Base-by-base conservation (phyloP, 2,113 vertebrate species). In the Recurvirostra avosetta region DNA sequence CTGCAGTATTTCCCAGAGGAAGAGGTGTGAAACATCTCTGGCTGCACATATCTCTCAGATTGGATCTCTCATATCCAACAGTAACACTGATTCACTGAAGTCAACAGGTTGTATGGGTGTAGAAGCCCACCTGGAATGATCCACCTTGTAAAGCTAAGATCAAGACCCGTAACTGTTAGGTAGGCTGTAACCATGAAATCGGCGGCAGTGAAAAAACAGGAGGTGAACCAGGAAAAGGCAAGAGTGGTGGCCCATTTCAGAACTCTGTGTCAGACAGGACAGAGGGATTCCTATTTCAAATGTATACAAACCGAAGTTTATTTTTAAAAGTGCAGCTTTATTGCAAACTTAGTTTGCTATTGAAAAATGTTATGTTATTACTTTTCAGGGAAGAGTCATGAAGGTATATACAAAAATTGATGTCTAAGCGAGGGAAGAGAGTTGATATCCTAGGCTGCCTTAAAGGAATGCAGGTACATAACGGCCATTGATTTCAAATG, bases 181-280 rank as follows among this genome's bases (percentile, higher is more conserved):
- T 38, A 96, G 71, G 41, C 74, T 65, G 58, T 49, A 91, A 85
- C 53, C 62, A 58, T 49, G 15, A 85, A 85, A 84, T 40, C 3
- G 3, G 53, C 1, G 26, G 68, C 52, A 94, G 88, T 95, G 91
- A 89, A 90, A 83, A 84, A 96, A 93, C 47, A 56, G 96, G 95
- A 95, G 79, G 92, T 97, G 96, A 97, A 98, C 97, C 96, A 97
- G 62, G 92, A 96, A 96, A 97, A 97, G 97, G 95, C 97, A 98
- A 97, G 95, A 97, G 92, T 88, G 94, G 95, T 91, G 94, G 87
- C 97, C 96, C 58, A 55, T 87, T 97, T 95, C 92, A 88, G 86
- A 97, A 96, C 86, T 95, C 94, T 90, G 88, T 79, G 92, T 80
- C 78, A 91, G 75, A 95, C 97, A 97, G 94, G 96, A 97, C 75